Evolutionary conservation across 2,113 vertebrate species (phyloP).

Genomic region (Ceyx melanurus): DNA sequence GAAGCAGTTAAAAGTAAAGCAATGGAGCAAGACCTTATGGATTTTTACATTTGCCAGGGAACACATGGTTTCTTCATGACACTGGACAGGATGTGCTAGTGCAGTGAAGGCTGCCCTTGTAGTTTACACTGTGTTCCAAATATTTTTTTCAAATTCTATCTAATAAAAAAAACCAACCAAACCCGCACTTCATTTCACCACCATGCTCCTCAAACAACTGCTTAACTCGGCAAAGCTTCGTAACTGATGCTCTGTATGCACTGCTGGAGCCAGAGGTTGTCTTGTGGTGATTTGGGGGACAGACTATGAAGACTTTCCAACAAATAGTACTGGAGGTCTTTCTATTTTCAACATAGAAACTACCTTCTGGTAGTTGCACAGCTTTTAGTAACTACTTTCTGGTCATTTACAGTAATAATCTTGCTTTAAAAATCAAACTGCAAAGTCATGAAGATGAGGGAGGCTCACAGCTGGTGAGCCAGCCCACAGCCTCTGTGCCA

Average conservation of each 20-base stretch:
- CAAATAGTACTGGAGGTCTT: neutral
- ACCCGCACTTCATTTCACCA: neutral
- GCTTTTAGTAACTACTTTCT: neutral
- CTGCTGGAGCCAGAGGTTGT: too few species aligned
- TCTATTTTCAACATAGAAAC: rapidly evolving
- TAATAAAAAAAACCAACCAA: neutral
- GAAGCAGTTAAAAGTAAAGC: neutral
- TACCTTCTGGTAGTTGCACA: neutral
- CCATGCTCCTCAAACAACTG: neutral
- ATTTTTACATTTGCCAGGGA: neutral
- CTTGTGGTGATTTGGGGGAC: neutral
- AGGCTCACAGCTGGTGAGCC: neutral
- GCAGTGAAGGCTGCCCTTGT: neutral
- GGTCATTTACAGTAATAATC: neutral
- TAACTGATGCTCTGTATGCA: too few species aligned
- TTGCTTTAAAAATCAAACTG: neutral
- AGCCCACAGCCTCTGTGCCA: neutral
- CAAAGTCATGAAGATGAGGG: neutral
- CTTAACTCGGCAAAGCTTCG: neutral
- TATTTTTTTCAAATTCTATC: neutral
- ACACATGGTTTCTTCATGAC: rapidly evolving
- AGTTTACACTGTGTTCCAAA: neutral
- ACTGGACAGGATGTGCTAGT: neutral
- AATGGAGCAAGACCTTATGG: rapidly evolving
- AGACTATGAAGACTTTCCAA: neutral